Evolutionary conservation across 2,888 invertebrate species (phyloP).

Genomic region (Mesopsocus fuscifrons): DNA sequence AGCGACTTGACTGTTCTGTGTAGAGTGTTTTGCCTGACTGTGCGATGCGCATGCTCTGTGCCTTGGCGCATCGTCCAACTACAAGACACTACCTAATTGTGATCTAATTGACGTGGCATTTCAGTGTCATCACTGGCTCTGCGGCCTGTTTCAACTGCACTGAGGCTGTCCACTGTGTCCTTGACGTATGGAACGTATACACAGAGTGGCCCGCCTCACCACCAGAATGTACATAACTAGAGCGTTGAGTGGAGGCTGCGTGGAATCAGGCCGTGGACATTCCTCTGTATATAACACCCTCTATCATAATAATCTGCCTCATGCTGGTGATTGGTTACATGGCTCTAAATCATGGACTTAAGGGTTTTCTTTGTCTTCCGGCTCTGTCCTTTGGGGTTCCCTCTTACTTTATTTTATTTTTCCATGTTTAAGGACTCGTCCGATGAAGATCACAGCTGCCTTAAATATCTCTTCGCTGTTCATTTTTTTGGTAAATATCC

Average conservation of each 20-base stretch:
- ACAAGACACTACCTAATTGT: neutral
- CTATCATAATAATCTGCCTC: too few species aligned
- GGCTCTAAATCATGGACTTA: slow-evolving; percentile 9
- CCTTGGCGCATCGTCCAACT: neutral
- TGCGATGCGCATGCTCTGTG: neutral
- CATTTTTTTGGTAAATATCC: slow-evolving; percentile 26
- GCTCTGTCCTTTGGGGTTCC: slow-evolving; percentile 12
- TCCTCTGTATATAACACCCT: too few species aligned
- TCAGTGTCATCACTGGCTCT: too few species aligned
- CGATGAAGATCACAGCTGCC: slow-evolving; percentile 41
- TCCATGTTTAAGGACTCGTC: slow-evolving; percentile 23
- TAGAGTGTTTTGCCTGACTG: neutral
- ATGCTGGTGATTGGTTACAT: too few species aligned
- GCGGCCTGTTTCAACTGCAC: too few species aligned
- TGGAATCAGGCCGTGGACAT: too few species aligned
- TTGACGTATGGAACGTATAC: too few species aligned
- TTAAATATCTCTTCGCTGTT: slow-evolving; percentile 48
- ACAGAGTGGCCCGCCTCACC: too few species aligned
- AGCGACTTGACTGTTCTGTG: neutral
- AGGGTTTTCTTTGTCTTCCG: slow-evolving; percentile 12
- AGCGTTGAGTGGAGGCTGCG: too few species aligned
- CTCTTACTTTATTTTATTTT: slow-evolving; percentile 14
- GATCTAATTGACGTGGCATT: too few species aligned
- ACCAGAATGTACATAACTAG: too few species aligned
- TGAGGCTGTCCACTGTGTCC: too few species aligned